Base-by-base conservation (phyloP, 2,888 invertebrate species). In the Ophion costatus region DNA sequence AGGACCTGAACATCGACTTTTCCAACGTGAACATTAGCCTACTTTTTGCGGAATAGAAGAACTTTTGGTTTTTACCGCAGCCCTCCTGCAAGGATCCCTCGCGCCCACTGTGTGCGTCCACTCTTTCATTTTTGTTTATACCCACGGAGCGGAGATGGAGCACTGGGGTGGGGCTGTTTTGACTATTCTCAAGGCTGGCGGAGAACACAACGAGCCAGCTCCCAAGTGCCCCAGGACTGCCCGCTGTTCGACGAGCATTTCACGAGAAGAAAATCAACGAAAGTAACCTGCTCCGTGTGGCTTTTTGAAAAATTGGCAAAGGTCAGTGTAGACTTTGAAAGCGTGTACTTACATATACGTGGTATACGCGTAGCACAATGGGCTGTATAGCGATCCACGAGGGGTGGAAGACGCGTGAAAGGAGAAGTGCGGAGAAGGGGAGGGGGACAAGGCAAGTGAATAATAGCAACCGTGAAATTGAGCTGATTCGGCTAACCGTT, bases 131-230 rank as follows among this genome's bases (percentile, higher is more conserved):
- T 83, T 76, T 89, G 80, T 87, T 87, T 85, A 84, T 84, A 75
- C 83, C 83, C 71, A 24, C 57, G 83, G 79, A 80, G 45, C 14
- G 45, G 73, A 84, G 83, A 85, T 86, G 83, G 88, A 86, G 88
- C 88, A 81, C 86, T 84, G 87, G 90, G 91, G 91, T 87, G 89
- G 91, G 89, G 86, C 89, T 92, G 90, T 91, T 91, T 91, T 91
- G 91, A 91, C 90, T 90, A 89, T 91, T 87, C 89, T 88, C 84
- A 70, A 80, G 86, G 85, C 87, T 86, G 42, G 80, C 79, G 80
- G 84, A 51, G 67, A 33, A 69, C 45, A 45, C 67, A 64, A 57
- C 66, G 66, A 78, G 84, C 71, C 56, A 61, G 59, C 11, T 20
- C 63, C 57, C 56, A 74, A 74, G 61, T 63, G 76, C 67, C n/a